phyloP scores from a whole-genome alignment of 2,797 vertebrate genomes.

The Spinus pinus region DNA sequence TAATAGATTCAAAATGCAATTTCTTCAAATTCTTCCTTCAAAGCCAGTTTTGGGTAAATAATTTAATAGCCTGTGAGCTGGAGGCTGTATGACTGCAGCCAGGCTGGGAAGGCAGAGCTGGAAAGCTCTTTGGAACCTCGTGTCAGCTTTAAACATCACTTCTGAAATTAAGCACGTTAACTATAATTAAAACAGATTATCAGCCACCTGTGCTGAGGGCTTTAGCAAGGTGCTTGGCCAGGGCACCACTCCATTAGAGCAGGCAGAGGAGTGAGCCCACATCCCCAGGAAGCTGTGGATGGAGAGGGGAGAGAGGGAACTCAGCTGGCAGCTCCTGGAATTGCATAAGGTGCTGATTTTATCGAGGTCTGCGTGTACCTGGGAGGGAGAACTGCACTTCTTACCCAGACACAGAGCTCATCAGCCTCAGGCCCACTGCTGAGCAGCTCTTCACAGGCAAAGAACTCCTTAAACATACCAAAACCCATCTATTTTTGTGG shows the following conservation, averaged over 20 bases:
- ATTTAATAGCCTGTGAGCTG: background rate
- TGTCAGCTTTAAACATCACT: background rate
- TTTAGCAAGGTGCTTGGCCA: conserved; percentile 6
- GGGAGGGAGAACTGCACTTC: accelerated
- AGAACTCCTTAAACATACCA: background rate
- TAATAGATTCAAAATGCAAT: background rate
- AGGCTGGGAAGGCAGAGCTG: background rate
- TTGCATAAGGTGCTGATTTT: background rate
- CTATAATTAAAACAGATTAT: conserved; percentile 26
- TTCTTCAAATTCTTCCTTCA: background rate
- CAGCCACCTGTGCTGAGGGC: background rate
- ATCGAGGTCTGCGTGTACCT: accelerated
- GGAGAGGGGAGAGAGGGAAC: background rate
- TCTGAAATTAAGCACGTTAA: conserved; percentile 19
- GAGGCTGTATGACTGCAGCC: background rate
- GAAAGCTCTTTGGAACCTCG: background rate
- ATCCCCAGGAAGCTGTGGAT: background rate
- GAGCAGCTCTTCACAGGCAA: background rate
- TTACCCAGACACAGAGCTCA: accelerated
- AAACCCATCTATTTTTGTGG: background rate
- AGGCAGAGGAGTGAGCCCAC: background rate
- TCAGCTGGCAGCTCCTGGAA: background rate
- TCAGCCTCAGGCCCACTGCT: background rate
- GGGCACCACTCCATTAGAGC: accelerated
- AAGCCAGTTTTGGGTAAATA: background rate